phyloP scores from a whole-genome alignment of 2,113 vertebrate species.

The Hydrochoerus hydrochaeris region DNA sequence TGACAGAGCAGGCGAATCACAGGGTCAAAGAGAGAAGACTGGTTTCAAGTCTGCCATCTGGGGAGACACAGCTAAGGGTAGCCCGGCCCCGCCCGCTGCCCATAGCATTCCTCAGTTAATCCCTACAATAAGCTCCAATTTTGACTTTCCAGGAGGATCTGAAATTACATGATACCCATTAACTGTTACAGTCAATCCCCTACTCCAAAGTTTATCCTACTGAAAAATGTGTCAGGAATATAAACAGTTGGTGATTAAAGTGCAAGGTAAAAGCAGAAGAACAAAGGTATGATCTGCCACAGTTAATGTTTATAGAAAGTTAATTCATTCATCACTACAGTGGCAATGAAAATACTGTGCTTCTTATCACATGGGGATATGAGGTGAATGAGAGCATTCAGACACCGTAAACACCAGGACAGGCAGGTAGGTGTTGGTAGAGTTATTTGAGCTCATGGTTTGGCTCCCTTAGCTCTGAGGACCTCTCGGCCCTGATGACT shows the following conservation, averaged over 20 bases:
- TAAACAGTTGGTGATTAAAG: not conserved
- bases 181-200: not conserved
- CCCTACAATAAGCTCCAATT: not conserved
- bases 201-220: not conserved
- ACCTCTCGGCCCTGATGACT: not conserved
- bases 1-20: not conserved
- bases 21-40: not conserved
- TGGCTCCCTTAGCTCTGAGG: not conserved
- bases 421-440: not conserved
- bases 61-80: not conserved
- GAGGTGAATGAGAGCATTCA: not conserved
- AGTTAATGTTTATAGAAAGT: not conserved
- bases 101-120: not conserved
- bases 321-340: not conserved
- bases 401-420: not conserved
- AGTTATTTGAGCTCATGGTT: not conserved
- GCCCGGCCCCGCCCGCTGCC: not conserved
- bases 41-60: not conserved
- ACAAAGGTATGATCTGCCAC: not conserved
- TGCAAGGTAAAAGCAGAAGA: not conserved
- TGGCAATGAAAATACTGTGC: not conserved
- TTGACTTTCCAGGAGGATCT: not conserved
- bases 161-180: not conserved
- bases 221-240: not conserved
- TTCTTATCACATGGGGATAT: not conserved